Evolutionary conservation across 2,888 invertebrate species (phyloP), one percentile per base, ranked within the genome.

Genomic region (Cyclophora punctaria): DNA sequence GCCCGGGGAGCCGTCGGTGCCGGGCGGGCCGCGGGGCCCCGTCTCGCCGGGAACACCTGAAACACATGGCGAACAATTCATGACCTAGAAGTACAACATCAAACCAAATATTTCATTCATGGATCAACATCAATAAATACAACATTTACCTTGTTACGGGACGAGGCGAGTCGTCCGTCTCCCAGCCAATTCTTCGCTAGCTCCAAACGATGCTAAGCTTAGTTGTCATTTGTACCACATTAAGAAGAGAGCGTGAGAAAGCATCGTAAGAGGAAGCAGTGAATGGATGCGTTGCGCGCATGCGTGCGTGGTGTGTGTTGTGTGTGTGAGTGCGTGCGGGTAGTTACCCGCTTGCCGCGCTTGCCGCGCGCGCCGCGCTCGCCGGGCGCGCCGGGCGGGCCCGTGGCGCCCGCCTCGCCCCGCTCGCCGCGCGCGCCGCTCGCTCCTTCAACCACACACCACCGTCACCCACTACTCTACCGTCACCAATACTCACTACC

Each of bases 281-380:
- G 55, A 56, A 46, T 45, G 43, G 58, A 48, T 58, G 58, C 59
- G 6, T 7, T 55, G 48, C 61, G 62, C 55, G n/a, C 34, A 44
- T 42, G 34, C 48, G 45, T 37, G 49, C 40, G 50, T n/a, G 34
- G 45, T 35, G 46, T 44, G 51, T 4, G 44, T 41, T 3, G 47
- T 5, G 41, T 5, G 46, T n/a, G 43, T 5, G 46, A 20, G 41
- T 48, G 34, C 6, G 4, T 3, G 48, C 34, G 7, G 53, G 52
- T 50, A 59, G 63, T 93, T 95, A 96, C 97, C 95, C 95, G 91
- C 90, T 96, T 96, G 91, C 97, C 97, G 86, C 95, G 93, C 83
- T 96, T 96, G 79, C 98, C 97, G 77, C 97, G 92, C 66, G 94
- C 91, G 78, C 98, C 98, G 85, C 95, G 95, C 82, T 96, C 96